Evolutionary conservation across 2,113 vertebrate species (phyloP), one percentile per base, ranked within the genome.

Genomic region (Plotosus lineatus): DNA sequence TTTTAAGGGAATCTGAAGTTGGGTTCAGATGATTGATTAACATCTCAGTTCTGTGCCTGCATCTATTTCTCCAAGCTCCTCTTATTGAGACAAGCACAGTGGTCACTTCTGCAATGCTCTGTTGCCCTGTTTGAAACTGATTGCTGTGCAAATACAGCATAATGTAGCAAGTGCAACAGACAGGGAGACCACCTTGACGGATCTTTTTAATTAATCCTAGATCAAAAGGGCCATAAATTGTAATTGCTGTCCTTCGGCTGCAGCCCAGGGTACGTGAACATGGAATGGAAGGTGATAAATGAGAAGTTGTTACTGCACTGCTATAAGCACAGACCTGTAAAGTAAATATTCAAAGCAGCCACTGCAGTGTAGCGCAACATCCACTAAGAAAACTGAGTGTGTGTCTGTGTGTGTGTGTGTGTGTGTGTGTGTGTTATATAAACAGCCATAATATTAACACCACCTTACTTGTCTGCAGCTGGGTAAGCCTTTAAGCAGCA

Each of bases 181-280:
- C 75, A 71, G 50, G 77, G 40, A 80, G 73, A 68, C 78, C 68
- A 83, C 79, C 83, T 71, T 76, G 79, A 87, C 78, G 51, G 80
- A 84, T 88, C 84, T 76, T 85, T 84, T 81, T 81, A 82, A 89
- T 87, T 84, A 83, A 73, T 81, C 73, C 60, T 42, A 77, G 75
- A 84, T 88, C 79, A 85, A 85, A 87, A 78, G 60, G 74, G 74
- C 82, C 84, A 84, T 86, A 85, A 84, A 84, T 89, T 82, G 77
- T 86, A 86, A 87, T 84, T 81, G 83, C 80, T 56, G 84, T 78
- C 77, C 76, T 84, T 74, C 40, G 69, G 74, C 80, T 79, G 2
- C 46, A 65, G 76, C 78, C 78, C 53, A 58, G 69, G 82, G 66
- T 71, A 63, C n/a, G 38, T 68, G 56, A 77, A 85, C 84, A 85